A percentile compares a stretch with the other conserved stretches of the same genome.
Evolutionary conservation across 2,797 vertebrate species (phyloP).

Genomic region (Neostethus bicornis): DNA sequence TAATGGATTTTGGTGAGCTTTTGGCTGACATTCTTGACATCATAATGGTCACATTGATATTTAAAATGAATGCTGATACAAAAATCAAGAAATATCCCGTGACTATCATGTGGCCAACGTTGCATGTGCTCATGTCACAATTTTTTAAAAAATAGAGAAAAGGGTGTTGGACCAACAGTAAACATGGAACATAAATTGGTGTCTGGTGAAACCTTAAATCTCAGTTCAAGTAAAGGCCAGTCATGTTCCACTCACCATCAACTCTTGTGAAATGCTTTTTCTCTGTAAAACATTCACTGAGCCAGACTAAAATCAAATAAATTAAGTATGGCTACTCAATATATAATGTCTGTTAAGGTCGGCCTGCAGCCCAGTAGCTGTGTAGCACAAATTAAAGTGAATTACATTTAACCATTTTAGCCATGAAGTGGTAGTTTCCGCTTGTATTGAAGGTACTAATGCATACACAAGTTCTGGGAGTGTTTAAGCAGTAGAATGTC

Average conservation of each 20-base stretch:
- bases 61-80: too few relatives aligned
- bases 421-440: constrained; percentile 9
- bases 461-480: background rate
- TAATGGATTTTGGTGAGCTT: too few relatives aligned
- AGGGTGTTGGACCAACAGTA: constrained; percentile 3
- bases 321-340: constrained; percentile 45
- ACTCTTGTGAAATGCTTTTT: constrained; percentile 16
- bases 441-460: background rate
- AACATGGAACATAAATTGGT: background rate
- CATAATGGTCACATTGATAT: too few relatives aligned
- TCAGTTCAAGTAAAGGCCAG: constrained; percentile 35
- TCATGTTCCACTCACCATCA: constrained; percentile 23
- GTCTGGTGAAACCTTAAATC: constrained; percentile 6
- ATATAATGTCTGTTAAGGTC: constrained; percentile 45
- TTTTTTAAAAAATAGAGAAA: too few relatives aligned
- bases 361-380: constrained; percentile 33
- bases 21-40: too few relatives aligned
- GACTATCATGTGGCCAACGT: too few relatives aligned
- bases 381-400: constrained; percentile 29
- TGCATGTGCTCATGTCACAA: too few relatives aligned
- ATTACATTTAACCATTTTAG: constrained; percentile 20
- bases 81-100: too few relatives aligned
- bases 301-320: constrained; percentile 42
- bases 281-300: constrained; percentile 29
- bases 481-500: background rate